These are phyloP conservation scores for Hycleus cichorii DNA, from an alignment of 1,140 invertebrate genomes.

Conservation along the genomic window DNA sequence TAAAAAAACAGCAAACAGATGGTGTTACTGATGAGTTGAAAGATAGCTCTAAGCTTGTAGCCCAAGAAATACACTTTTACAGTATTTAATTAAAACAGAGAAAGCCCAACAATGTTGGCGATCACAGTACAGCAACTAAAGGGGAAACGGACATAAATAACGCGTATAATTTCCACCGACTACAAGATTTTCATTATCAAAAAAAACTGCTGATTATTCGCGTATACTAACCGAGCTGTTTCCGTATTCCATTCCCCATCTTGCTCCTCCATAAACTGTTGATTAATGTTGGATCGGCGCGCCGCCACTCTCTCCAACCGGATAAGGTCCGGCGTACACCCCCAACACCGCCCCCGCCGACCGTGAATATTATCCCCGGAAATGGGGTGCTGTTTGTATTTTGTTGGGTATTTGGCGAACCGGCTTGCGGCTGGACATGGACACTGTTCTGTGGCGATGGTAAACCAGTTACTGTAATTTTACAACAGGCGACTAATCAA, in stretches of 20 bases:
- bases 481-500: neutral
- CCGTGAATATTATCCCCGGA: constrained; percentile 25
- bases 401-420: constrained; percentile 17
- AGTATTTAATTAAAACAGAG: too few relatives aligned
- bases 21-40: too few relatives aligned
- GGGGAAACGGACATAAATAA: too few relatives aligned
- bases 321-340: constrained; percentile 34
- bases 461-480: constrained; percentile 24
- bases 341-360: constrained; percentile 33
- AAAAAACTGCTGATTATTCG: neutral
- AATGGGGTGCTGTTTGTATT: constrained; percentile 29
- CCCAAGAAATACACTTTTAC: too few relatives aligned
- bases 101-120: too few relatives aligned
- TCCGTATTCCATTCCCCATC: constrained; percentile 58
- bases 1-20: too few relatives aligned
- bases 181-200: neutral
- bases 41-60: too few relatives aligned
- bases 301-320: constrained; percentile 58
- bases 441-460: constrained; percentile 33
- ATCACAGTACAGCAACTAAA: too few relatives aligned
- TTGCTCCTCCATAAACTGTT: constrained; percentile 61
- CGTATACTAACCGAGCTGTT: constrained; percentile 48
- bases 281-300: constrained; percentile 58
- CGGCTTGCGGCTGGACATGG: constrained; percentile 33
- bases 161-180: too few relatives aligned